These are phyloP conservation scores for human (Homo sapiens) DNA, from an alignment of 2,113 vertebrate genomes.

Conservation along the genomic window DNA sequence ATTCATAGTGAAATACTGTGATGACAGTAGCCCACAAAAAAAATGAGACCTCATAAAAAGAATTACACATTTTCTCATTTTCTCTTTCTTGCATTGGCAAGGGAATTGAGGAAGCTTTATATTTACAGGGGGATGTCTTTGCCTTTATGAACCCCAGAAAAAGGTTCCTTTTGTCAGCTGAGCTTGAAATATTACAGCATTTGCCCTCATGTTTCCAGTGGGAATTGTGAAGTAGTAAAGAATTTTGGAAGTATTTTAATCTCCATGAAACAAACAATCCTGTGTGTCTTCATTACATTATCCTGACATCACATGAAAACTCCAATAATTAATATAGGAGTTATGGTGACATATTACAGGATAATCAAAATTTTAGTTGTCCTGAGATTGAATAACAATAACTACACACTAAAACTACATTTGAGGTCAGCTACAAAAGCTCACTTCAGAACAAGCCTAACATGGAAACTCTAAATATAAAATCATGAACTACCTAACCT, in stretches of 20 bases:
- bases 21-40: background rate
- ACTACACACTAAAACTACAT: background rate
- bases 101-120: background rate
- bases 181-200: background rate
- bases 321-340: background rate
- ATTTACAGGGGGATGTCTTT: background rate
- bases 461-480: background rate
- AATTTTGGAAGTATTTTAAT: background rate
- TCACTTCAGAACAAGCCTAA: background rate
- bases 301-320: background rate
- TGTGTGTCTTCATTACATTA: background rate
- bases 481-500: background rate
- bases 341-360: background rate
- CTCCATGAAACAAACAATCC: background rate
- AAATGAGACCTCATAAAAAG: background rate
- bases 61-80: background rate
- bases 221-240: background rate
- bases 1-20: background rate
- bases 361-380: background rate
- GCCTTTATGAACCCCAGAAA: background rate
- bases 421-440: background rate
- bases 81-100: background rate
- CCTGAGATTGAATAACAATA: background rate
- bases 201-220: background rate
- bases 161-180: background rate